These are phyloP conservation scores for Delia radicum DNA, from an alignment of 1,140 invertebrate genomes.

Conservation along the genomic window DNA sequence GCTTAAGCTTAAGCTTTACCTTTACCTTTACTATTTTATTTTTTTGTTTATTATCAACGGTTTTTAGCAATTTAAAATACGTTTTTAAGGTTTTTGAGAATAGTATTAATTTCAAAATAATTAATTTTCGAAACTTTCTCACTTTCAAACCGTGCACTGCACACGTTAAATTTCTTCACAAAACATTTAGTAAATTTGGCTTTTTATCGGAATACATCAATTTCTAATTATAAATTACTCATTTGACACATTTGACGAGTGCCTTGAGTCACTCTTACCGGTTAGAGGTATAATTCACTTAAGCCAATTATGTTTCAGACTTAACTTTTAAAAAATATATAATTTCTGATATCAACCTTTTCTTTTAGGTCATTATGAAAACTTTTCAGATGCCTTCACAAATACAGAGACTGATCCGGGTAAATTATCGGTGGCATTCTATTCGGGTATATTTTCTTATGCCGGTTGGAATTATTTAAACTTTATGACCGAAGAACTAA, in stretches of 20 bases:
- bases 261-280: too few species aligned
- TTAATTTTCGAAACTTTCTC: too few species aligned
- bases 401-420: constrained; percentile 78
- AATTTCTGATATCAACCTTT: neutral
- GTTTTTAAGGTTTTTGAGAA: too few species aligned
- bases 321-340: neutral
- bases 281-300: constrained; percentile 30
- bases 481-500: constrained; percentile 95
- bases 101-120: too few species aligned
- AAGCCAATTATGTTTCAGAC: constrained; percentile 34
- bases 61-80: too few species aligned
- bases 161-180: too few species aligned
- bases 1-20: too few species aligned
- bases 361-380: constrained; percentile 60
- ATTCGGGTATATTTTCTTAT: constrained; percentile 95
- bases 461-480: constrained; percentile 95
- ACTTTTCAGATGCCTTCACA: constrained; percentile 79
- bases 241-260: too few species aligned
- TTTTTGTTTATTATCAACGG: neutral
- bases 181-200: too few species aligned
- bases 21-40: neutral
- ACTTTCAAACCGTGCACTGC: too few species aligned
- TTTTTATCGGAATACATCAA: too few species aligned
- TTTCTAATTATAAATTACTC: too few species aligned
- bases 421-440: constrained; percentile 87